phyloP scores from a whole-genome alignment of 2,113 vertebrate genomes.

The Ictidomys tridecemlineatus region DNA sequence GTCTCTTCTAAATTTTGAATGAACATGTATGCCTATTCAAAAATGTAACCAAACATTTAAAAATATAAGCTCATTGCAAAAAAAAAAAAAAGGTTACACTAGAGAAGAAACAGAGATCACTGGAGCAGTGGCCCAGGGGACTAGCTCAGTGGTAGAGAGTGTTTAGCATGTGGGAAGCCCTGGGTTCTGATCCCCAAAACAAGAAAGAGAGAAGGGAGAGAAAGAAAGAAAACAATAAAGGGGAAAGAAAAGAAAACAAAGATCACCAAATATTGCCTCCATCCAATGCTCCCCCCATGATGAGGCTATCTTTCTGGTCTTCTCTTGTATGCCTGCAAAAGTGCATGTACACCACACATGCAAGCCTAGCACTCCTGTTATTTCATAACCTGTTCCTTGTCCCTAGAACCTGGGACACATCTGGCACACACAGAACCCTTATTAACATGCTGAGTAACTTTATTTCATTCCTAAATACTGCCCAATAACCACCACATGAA shows the following conservation, averaged over 20 bases:
- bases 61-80: not conserved
- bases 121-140: not conserved
- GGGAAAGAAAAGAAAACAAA: not conserved
- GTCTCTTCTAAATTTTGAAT: not conserved
- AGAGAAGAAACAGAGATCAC: not conserved
- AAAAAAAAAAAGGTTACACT: not conserved
- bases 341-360: accelerated
- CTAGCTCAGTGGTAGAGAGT: not conserved
- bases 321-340: not conserved
- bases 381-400: not conserved
- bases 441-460: not conserved
- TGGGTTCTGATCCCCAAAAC: not conserved
- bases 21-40: not conserved
- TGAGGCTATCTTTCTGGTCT: not conserved
- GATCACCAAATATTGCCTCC: not conserved
- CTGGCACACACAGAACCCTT: not conserved
- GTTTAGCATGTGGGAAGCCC: not conserved
- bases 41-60: not conserved
- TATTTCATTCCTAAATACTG: not conserved
- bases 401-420: accelerated
- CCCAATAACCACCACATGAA: accelerated
- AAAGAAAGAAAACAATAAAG: not conserved
- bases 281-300: accelerated
- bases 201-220: not conserved
- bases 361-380: not conserved